Evolutionary conservation across 2,888 invertebrate species (phyloP).

Genomic region (Yponomeuta malinellus): DNA sequence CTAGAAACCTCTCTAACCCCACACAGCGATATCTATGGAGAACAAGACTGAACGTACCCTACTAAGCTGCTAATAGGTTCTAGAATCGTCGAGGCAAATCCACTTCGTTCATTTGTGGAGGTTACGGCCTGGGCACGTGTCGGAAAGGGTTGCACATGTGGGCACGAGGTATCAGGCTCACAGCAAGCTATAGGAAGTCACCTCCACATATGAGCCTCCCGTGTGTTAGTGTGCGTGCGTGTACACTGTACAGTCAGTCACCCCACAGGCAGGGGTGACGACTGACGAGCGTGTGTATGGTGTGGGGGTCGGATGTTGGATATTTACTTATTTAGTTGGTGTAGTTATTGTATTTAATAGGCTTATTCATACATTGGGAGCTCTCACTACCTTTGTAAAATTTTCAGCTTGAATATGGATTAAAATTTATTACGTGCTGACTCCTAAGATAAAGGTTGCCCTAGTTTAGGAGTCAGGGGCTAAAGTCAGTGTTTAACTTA

Average conservation of each 20-base stretch:
- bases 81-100: neutral
- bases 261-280: constrained; percentile 26
- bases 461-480: no score
- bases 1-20: neutral
- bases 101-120: neutral
- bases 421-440: no score
- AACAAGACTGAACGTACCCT: neutral
- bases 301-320: neutral
- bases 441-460: no score
- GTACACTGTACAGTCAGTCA: constrained; percentile 24
- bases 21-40: neutral
- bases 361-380: no score
- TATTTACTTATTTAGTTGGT: neutral
- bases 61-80: neutral
- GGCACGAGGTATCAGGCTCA: constrained; percentile 65
- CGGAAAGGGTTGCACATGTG: constrained; percentile 73
- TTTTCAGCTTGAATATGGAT: no score
- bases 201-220: constrained; percentile 52
- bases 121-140: constrained; percentile 32
- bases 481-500: no score
- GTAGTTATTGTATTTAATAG: no score
- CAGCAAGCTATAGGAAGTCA: constrained; percentile 41
- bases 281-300: constrained; percentile 20
- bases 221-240: constrained; percentile 26
- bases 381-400: no score